These are phyloP conservation scores for Yponomeuta plumbellus DNA, from an alignment of 2,888 invertebrate species.

Conservation along the genomic window DNA sequence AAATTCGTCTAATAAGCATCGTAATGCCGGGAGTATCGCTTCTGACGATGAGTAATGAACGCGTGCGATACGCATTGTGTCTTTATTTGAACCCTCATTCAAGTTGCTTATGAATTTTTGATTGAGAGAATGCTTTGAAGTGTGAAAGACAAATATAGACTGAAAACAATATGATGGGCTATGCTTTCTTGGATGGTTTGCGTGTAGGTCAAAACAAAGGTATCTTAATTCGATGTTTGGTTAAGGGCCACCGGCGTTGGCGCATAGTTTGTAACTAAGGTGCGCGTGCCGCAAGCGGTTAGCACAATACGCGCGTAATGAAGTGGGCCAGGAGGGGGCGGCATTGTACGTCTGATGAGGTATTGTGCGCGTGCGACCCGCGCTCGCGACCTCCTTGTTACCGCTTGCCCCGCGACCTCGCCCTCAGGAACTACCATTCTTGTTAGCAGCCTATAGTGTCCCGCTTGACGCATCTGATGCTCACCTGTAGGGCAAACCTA, in stretches of 20 bases:
- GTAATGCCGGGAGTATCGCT: constrained; percentile 41
- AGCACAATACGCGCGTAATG: constrained; percentile 73
- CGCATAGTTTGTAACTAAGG: constrained; percentile 45
- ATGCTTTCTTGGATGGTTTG: constrained; percentile 31
- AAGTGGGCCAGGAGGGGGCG: constrained; percentile 72
- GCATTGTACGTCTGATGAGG: constrained; percentile 69
- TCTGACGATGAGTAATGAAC: constrained; percentile 30
- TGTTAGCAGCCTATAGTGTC: constrained; percentile 30
- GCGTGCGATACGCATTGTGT: constrained; percentile 17
- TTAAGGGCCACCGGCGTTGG: constrained; percentile 48
- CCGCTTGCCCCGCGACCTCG: constrained; percentile 34
- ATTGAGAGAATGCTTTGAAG: constrained; percentile 9
- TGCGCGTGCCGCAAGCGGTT: constrained; percentile 39
- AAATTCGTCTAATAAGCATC: constrained; percentile 40
- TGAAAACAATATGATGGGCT: constrained; percentile 7
- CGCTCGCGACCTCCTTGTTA: constrained; percentile 57
- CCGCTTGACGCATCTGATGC: neutral
- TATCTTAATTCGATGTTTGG: constrained; percentile 36
- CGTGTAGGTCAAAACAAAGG: constrained; percentile 30
- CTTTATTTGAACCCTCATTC: constrained; percentile 1
- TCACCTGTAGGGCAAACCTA: neutral
- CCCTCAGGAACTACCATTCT: constrained; percentile 30
- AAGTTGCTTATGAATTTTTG: constrained; percentile 2
- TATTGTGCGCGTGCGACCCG: constrained; percentile 48
- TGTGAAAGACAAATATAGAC: constrained; percentile 1